These are phyloP conservation scores for Drosophila nasuta DNA, from an alignment of 1,140 invertebrate species.

Conservation along the genomic window DNA sequence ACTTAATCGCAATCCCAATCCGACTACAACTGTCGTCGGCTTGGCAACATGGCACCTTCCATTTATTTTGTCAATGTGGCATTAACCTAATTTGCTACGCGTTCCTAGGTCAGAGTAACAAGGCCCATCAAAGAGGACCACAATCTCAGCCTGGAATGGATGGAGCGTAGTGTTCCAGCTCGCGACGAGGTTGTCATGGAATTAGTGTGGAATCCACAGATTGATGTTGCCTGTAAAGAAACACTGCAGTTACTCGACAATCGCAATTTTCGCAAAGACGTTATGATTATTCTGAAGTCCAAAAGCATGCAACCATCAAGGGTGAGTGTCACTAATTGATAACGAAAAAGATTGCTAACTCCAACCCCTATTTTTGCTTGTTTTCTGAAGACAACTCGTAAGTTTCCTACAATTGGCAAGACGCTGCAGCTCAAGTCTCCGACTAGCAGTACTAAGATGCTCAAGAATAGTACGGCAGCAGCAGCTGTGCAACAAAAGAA, in stretches of 20 bases:
- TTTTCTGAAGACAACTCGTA: conserved; percentile 66
- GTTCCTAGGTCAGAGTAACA: conserved; percentile 87
- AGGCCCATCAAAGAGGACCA: conserved; percentile 87
- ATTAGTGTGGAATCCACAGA: conserved; percentile 87
- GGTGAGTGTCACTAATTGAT: conserved; percentile 42
- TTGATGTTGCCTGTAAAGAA: conserved; percentile 87
- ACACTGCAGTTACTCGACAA: conserved; percentile 88
- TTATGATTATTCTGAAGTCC: conserved; percentile 88
- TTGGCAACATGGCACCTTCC: conserved; percentile 47
- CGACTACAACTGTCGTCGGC: conserved; percentile 17
- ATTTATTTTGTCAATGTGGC: conserved; percentile 63
- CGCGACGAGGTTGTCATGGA: conserved; percentile 85
- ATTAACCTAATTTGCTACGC: conserved; percentile 49
- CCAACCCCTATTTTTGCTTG: conserved; percentile 21
- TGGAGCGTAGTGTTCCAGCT: conserved; percentile 85
- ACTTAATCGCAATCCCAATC: conserved; percentile 5
- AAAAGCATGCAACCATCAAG: conserved; percentile 61
- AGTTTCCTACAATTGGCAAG: conserved; percentile 77
- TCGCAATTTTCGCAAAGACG: conserved; percentile 88
- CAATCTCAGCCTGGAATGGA: conserved; percentile 86
- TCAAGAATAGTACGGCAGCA: conserved; percentile 35
- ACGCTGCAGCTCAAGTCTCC: conserved; percentile 69
- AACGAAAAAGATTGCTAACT: conserved; percentile 1
- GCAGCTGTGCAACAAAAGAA: conserved; percentile 63
- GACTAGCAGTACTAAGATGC: conserved; percentile 50